These are phyloP conservation scores for Mimachlamys varia DNA, from an alignment of 2,888 invertebrate species.

Conservation along the genomic window DNA sequence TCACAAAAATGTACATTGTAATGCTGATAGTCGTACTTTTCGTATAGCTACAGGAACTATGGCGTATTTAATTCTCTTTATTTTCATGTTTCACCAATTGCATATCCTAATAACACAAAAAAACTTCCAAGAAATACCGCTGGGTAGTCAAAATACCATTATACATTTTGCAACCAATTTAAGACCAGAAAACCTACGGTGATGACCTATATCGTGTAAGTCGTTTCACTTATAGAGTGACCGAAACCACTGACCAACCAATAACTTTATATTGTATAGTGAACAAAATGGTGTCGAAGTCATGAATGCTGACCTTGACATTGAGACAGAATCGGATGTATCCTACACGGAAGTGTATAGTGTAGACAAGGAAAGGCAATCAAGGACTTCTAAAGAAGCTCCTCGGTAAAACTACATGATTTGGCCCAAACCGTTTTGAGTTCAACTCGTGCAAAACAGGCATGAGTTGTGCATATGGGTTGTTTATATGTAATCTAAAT, in stretches of 20 bases:
- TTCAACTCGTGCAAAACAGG: neutral
- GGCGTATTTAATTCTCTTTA: too few species aligned
- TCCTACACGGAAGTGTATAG: neutral
- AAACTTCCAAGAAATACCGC: too few species aligned
- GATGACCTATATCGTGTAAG: neutral
- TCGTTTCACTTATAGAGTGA: neutral
- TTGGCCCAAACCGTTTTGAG: neutral
- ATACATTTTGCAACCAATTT: too few species aligned
- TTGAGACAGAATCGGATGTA: neutral
- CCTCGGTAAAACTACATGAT: neutral
- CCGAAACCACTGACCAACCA: neutral
- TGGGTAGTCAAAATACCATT: too few species aligned
- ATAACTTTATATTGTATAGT: neutral
- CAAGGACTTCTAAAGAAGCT: neutral
- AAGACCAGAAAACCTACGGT: too few species aligned
- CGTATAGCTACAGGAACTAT: too few species aligned
- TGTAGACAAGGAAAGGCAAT: neutral
- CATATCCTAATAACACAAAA: too few species aligned
- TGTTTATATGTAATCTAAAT: neutral
- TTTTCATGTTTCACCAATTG: too few species aligned
- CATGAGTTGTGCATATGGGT: neutral
- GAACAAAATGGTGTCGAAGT: neutral
- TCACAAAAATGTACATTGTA: too few species aligned
- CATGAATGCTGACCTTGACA: neutral
- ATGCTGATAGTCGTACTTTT: too few species aligned